These are phyloP conservation scores for Turnix velox DNA, from an alignment of 2,113 vertebrate species.

Conservation along the genomic window DNA sequence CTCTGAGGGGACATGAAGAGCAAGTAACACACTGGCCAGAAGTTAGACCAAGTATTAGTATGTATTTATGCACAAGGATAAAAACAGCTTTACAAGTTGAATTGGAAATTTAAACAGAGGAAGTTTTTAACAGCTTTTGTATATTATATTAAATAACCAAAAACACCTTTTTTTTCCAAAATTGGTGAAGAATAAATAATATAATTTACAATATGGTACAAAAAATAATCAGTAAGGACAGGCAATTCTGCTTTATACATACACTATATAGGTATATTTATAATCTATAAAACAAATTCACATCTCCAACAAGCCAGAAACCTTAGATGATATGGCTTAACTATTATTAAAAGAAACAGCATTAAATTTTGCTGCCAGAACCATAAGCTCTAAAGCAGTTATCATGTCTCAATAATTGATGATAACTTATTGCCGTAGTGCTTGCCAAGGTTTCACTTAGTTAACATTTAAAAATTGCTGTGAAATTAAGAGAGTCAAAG, in stretches of 20 bases:
- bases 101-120: slow-evolving; percentile 78
- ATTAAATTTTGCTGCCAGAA: slow-evolving; percentile 58
- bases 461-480: slow-evolving; percentile 39
- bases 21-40: background rate
- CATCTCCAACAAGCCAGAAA: slow-evolving; percentile 78
- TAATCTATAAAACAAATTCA: slow-evolving; percentile 82
- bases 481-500: slow-evolving; percentile 29
- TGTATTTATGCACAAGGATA: slow-evolving; percentile 84
- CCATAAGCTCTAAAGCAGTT: slow-evolving; percentile 59
- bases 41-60: slow-evolving; percentile 80
- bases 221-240: slow-evolving; percentile 82
- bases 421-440: slow-evolving; percentile 61
- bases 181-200: slow-evolving; percentile 85
- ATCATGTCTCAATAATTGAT: slow-evolving; percentile 17
- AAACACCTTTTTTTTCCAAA: slow-evolving; percentile 80
- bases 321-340: slow-evolving; percentile 81
- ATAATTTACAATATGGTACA: slow-evolving; percentile 88
- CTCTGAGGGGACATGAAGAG: background rate
- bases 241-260: slow-evolving; percentile 81
- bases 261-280: slow-evolving; percentile 79
- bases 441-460: slow-evolving; percentile 59
- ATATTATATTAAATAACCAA: slow-evolving; percentile 88
- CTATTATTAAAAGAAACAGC: slow-evolving; percentile 75
- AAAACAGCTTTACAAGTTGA: slow-evolving; percentile 83
- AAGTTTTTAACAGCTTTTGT: slow-evolving; percentile 79